Evolutionary conservation across 1,140 invertebrate species (phyloP).

Genomic region (Dinothrombium tinctorium): DNA sequence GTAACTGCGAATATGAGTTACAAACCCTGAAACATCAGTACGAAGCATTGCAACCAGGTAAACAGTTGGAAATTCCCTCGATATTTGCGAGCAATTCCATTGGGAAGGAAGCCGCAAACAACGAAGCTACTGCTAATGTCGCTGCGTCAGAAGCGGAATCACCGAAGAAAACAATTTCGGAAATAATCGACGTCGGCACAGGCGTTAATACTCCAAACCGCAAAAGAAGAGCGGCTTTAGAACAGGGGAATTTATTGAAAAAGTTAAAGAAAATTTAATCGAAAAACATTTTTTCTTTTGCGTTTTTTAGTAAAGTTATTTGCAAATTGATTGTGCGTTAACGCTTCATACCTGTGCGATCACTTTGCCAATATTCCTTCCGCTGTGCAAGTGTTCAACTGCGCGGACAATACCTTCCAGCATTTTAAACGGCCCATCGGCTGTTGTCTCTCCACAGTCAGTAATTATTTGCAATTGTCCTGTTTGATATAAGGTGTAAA

Average conservation of each 20-base stretch:
- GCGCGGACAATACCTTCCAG: not conserved
- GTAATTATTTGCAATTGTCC: not conserved
- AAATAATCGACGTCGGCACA: constrained; percentile 25
- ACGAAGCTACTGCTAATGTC: not conserved
- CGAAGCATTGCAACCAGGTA: constrained; percentile 30
- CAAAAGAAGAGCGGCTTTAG: constrained; percentile 12
- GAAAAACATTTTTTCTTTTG: not conserved
- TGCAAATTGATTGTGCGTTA: too few species aligned
- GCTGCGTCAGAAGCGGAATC: too few species aligned
- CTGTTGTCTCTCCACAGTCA: not conserved
- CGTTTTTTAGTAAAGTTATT: not conserved
- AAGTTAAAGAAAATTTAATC: constrained; percentile 10
- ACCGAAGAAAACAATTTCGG: constrained; percentile 8
- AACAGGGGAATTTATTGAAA: constrained; percentile 9
- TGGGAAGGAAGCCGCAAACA: not conserved
- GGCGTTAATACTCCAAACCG: constrained; percentile 4
- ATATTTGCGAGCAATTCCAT: not conserved
- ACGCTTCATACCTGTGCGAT: too few species aligned
- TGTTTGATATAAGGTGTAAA: not conserved
- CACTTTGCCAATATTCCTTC: constrained; percentile 6
- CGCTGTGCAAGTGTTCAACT: not conserved
- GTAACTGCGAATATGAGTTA: constrained; percentile 79
- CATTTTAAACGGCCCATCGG: not conserved
- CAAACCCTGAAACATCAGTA: constrained; percentile 80
- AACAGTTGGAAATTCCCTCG: not conserved